A percentile compares a stretch with the other conserved stretches of the same genome.
Conservation (phyloP, 2,797 vertebrate species). For the Neomorphus geoffroyi region DNA sequence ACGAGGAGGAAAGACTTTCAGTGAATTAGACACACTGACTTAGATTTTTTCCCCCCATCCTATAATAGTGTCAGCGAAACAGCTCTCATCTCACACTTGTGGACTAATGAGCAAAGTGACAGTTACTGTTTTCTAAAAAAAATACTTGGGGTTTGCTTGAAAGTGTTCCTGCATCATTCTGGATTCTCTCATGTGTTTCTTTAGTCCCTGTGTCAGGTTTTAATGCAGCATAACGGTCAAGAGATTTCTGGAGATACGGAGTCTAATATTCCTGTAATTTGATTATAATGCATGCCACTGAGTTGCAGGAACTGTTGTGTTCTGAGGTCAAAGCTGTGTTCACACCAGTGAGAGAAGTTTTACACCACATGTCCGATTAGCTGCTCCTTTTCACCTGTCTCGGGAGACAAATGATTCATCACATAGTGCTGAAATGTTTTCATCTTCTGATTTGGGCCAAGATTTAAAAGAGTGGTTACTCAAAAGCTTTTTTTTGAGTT, state of each 20-base stretch:
- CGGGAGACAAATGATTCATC: conserved; percentile 6
- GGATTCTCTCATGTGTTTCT: not conserved
- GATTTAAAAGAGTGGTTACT: not conserved
- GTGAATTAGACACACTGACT: accelerated
- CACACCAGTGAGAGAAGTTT: not conserved
- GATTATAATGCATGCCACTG: not conserved
- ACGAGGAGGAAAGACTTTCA: not conserved
- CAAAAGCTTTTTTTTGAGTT: not conserved
- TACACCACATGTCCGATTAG: not conserved
- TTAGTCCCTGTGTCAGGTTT: not conserved
- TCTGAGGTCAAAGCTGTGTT: not conserved
- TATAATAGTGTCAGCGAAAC: not conserved
- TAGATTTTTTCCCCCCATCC: not conserved
- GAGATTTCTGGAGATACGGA: not conserved
- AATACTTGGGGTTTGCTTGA: not conserved
- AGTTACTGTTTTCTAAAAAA: not conserved
- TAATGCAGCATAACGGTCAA: accelerated
- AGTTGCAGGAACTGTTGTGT: not conserved
- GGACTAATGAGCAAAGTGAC: not conserved
- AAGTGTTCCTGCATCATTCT: accelerated
- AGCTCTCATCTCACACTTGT: not conserved
- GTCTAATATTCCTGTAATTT: not conserved
- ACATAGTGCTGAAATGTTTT: not conserved
- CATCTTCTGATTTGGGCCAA: not conserved
- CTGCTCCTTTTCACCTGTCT: conserved; percentile 46